Conservation (phyloP, 1,140 invertebrate genomes). For the Rhizoglyphus robini region DNA sequence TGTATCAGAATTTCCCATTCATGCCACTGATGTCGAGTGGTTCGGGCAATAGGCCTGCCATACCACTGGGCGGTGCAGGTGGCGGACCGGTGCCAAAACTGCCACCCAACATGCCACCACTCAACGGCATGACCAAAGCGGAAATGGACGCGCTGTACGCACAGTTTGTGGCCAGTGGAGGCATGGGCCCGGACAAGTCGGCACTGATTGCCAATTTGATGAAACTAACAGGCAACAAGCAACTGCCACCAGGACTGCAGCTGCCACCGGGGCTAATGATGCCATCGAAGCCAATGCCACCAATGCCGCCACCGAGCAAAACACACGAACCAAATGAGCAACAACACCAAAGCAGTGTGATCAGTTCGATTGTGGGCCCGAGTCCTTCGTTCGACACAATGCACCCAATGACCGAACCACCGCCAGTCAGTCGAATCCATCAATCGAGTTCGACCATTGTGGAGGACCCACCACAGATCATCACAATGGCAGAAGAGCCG, state of each 20-base stretch:
- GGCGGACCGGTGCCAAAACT: not conserved
- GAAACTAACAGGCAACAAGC: not conserved
- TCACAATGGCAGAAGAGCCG: conserved; percentile 25
- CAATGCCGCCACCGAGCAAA: not conserved
- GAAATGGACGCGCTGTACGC: conserved; percentile 5
- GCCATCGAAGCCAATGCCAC: not conserved
- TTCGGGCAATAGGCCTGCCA: not conserved
- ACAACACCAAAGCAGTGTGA: not conserved
- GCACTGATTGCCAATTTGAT: not conserved
- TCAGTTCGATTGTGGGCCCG: not conserved
- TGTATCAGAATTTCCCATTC: conserved; percentile 13
- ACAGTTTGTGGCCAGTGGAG: conserved; percentile 2
- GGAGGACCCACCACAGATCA: conserved; percentile 26
- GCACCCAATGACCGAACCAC: conserved; percentile 24
- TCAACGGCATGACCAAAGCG: not conserved
- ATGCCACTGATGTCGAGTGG: not conserved
- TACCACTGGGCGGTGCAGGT: not conserved
- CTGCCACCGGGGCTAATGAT: not conserved
- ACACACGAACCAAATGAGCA: not conserved
- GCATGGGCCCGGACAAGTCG: not conserved
- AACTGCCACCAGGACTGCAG: not conserved
- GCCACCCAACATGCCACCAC: not conserved
- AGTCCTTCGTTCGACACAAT: not conserved
- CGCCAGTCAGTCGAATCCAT: not conserved
- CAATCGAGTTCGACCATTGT: not conserved